Evolutionary conservation across 2,797 vertebrate species (phyloP).

Genomic region (Echeneis naucrates): DNA sequence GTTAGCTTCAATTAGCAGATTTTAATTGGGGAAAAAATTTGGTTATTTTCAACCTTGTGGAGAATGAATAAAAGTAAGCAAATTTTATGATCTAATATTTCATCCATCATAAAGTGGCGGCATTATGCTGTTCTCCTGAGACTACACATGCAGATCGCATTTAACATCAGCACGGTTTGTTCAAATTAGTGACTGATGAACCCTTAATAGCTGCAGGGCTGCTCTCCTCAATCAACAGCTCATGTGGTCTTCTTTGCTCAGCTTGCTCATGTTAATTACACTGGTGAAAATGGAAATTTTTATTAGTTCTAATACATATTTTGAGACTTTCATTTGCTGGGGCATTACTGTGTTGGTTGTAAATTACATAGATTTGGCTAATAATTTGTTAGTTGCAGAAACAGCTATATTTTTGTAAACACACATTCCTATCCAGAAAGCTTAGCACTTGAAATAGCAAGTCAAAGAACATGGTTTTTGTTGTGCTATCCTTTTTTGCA

Average conservation of each 20-base stretch:
- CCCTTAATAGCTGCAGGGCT: slow-evolving; percentile 62
- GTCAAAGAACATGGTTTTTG: too few relatives aligned
- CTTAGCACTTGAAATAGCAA: too few relatives aligned
- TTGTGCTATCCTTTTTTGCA: background rate
- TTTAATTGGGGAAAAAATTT: background rate
- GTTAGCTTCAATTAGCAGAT: background rate
- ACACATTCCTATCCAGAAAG: too few relatives aligned
- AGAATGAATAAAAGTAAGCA: background rate
- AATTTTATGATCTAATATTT: background rate
- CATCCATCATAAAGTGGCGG: background rate
- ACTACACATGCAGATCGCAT: slow-evolving; percentile 23
- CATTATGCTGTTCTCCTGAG: background rate
- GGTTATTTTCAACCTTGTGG: background rate
- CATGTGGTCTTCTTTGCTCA: slow-evolving; percentile 51
- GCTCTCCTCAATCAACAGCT: slow-evolving; percentile 54
- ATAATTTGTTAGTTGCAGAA: background rate
- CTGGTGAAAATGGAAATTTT: slow-evolving; percentile 63
- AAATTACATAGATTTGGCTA: background rate
- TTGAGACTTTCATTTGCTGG: background rate
- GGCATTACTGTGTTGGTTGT: background rate
- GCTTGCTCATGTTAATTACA: slow-evolving; percentile 65
- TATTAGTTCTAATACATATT: slow-evolving; percentile 38
- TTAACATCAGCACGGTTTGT: slow-evolving; percentile 39
- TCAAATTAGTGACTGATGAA: slow-evolving; percentile 73
- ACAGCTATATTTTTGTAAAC: background rate